These are phyloP conservation scores for Ageneiosus marmoratus DNA, from an alignment of 2,113 vertebrate species.

Conservation along the genomic window DNA sequence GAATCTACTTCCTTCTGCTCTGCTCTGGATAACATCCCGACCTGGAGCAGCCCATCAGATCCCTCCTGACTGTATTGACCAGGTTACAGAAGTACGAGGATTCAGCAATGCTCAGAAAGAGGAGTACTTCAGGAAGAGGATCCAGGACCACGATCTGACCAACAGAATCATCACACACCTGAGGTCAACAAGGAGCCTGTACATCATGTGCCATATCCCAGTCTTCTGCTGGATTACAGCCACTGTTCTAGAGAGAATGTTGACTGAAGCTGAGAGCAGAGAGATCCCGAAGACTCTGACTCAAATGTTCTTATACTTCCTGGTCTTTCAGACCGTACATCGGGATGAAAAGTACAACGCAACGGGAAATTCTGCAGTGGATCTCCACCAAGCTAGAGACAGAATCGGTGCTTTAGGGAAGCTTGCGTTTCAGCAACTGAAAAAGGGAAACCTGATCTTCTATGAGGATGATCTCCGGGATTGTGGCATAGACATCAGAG, in stretches of 20 bases:
- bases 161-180: neutral
- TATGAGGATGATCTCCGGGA: neutral
- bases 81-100: neutral
- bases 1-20: neutral
- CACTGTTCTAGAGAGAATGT: neutral
- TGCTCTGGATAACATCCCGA: neutral
- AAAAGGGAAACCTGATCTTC: neutral
- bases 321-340: neutral
- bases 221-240: constrained; percentile 1
- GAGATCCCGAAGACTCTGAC: neutral
- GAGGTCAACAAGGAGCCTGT: neutral
- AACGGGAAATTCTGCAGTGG: neutral
- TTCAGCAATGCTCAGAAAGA: neutral
- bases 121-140: neutral
- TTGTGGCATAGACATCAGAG: neutral
- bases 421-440: neutral
- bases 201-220: constrained; percentile 3
- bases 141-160: neutral
- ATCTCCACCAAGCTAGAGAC: neutral
- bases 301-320: neutral
- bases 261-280: neutral
- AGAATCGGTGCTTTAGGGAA: neutral
- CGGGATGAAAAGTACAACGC: neutral
- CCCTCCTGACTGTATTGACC: neutral
- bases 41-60: neutral